Evolutionary conservation across 2,888 invertebrate genomes (phyloP).

Genomic region (Eledone cirrhosa): DNA sequence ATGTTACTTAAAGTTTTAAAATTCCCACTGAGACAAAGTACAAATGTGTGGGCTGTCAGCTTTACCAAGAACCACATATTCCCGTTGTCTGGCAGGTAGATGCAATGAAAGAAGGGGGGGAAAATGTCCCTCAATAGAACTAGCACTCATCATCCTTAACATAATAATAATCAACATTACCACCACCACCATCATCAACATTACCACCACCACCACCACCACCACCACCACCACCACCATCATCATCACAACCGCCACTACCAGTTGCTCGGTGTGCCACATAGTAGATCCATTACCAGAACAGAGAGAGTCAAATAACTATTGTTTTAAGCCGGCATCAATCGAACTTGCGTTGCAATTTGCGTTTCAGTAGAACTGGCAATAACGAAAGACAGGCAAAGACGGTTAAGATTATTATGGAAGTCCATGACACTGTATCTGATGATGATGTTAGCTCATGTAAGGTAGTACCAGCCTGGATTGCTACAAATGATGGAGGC

Average conservation of each 20-base stretch:
- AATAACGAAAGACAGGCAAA: constrained; percentile 86
- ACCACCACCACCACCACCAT: background rate
- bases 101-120: no score
- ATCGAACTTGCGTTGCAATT: constrained; percentile 72
- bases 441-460: constrained; percentile 80
- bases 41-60: no score
- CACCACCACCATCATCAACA: background rate
- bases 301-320: background rate
- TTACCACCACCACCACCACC: background rate
- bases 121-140: no score
- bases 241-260: background rate
- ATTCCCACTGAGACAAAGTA: no score
- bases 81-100: no score
- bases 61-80: no score
- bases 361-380: constrained; percentile 86
- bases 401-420: constrained; percentile 79
- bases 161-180: background rate
- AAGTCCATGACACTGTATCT: constrained; percentile 85
- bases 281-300: background rate
- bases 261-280: background rate
- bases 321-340: constrained; percentile 37
- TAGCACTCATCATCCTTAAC: no score
- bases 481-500: constrained; percentile 96
- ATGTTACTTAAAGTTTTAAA: no score
- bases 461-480: constrained; percentile 96